Base-by-base conservation (phyloP, 92 coral and sea anemone species). In the Pocillopora meandrina region DNA sequence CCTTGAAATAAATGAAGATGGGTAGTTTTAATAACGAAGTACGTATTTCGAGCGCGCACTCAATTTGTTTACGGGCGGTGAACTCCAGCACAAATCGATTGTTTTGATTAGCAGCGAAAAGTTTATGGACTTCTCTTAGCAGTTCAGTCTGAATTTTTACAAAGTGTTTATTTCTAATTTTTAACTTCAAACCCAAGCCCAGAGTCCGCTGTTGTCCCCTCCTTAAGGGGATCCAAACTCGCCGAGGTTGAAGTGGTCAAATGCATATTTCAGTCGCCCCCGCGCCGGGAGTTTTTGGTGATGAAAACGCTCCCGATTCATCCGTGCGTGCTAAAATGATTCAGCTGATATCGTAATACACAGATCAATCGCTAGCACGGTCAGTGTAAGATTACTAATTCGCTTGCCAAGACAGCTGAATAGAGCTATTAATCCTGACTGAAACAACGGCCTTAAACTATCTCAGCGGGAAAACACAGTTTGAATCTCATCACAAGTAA, bases 381-480 rank as follows among this genome's bases (percentile, higher is more conserved):
- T 65, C 60, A 58, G 82, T 76, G 75, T 66, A 58, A 23, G 69
- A 77, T 76, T 84, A 84, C 88, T 33, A 61, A 66, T 84, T 75
- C 82, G 68, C 35, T 69, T 16, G 57, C 77, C 20, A 59, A 60
- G 88, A 84, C 88, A 76, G 69, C 82, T 84, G 88, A 84, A 84
- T 84, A 5, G 74, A 47, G 69, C 58, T 57, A 83, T 74, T 83
- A 84, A 76, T 77, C 69, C 75, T 56, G 65, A 76, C 65, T 84
- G 76, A 84, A 84, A 84, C 75, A 77, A 77, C 64, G 75, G 76
- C 70, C 76, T 84, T 84, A 74, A 83, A 61, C 77, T 65, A 75
- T 49, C 87, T 74, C 87, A 20, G 87, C 67, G 81, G 87, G 88
- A 36, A 52, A 47, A 67, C 88, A 58, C 88, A 76, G 82, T 76